phyloP scores from a whole-genome alignment of 2,113 vertebrate genomes.

The Pterocles burchelli region DNA sequence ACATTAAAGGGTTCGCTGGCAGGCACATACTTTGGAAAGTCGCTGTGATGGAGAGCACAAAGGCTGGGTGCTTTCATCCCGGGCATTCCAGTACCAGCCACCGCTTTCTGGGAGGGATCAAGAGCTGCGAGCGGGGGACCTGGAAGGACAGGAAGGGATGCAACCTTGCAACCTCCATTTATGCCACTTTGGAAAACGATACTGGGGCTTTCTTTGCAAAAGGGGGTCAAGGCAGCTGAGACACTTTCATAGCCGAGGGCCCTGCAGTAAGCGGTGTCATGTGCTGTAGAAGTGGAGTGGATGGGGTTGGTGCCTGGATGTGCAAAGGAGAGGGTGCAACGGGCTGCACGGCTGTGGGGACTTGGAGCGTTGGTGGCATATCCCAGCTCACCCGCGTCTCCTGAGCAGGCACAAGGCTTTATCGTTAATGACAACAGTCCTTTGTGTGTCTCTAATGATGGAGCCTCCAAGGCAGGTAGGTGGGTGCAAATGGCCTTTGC shows the following conservation, averaged over 20 bases:
- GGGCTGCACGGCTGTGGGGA: accelerated
- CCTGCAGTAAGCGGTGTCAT: neutral
- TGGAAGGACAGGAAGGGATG: neutral
- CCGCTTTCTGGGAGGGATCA: neutral
- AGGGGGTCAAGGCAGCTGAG: neutral
- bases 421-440: neutral
- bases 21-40: neutral
- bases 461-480: neutral
- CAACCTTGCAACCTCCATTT: neutral
- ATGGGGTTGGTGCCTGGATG: accelerated
- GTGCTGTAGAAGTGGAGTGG: neutral
- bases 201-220: accelerated
- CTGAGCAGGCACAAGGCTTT: neutral
- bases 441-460: neutral
- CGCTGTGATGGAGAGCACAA: neutral
- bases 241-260: neutral
- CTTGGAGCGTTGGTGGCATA: accelerated
- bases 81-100: neutral
- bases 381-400: neutral
- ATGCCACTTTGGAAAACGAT: neutral
- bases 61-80: neutral
- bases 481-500: neutral
- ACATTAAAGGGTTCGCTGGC: neutral
- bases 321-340: neutral
- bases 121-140: neutral